phyloP scores from a whole-genome alignment of 2,797 vertebrate species.

The Sebastes umbrosus region DNA sequence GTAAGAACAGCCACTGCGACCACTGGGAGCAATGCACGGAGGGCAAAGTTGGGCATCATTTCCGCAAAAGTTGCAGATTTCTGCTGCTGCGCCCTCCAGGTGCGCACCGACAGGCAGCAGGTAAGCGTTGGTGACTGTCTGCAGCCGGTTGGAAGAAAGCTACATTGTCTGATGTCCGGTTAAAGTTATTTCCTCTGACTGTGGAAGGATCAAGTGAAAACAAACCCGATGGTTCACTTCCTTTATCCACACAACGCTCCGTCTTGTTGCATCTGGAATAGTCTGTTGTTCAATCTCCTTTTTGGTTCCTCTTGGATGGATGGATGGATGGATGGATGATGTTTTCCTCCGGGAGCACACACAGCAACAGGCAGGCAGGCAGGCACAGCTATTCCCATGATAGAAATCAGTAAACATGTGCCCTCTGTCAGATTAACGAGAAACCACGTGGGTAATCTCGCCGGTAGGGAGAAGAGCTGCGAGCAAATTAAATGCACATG shows the following conservation, averaged over 20 bases:
- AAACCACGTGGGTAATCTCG: constrained; percentile 74
- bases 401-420: constrained; percentile 69
- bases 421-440: constrained; percentile 68
- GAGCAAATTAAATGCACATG: constrained; percentile 76
- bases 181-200: constrained; percentile 7
- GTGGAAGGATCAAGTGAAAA: not conserved
- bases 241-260: not conserved
- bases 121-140: constrained; percentile 4
- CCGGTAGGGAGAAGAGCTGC: constrained; percentile 45
- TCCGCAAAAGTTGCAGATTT: constrained; percentile 29
- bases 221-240: not conserved
- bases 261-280: not conserved
- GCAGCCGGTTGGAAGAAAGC: not conserved
- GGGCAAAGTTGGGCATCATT: constrained; percentile 53
- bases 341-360: constrained; percentile 16
- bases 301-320: not conserved
- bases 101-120: not conserved
- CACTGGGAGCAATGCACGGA: constrained; percentile 27
- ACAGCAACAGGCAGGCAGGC: constrained; percentile 42
- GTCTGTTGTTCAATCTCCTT: not conserved
- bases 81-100: not conserved
- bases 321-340: not conserved
- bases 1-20: constrained; percentile 28
- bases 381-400: constrained; percentile 46
- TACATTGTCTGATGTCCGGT: constrained; percentile 29